A percentile compares a stretch with the other conserved stretches of the same genome.
phyloP scores from a whole-genome alignment of 2,888 invertebrate genomes.

The Taphrorychus bicolor region DNA sequence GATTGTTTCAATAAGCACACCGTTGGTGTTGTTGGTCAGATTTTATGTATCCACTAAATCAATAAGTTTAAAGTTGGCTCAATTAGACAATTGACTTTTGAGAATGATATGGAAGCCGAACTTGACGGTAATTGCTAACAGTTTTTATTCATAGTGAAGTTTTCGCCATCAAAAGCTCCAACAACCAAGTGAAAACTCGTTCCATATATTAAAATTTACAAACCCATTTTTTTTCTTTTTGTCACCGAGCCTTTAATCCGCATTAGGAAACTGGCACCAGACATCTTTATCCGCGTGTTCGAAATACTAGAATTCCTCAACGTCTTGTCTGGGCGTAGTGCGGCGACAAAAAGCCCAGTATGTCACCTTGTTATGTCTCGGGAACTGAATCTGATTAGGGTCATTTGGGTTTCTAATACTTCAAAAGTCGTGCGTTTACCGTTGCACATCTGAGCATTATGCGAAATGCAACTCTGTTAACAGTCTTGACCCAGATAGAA shows the following conservation, averaged over 20 bases:
- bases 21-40: too few relatives aligned
- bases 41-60: too few relatives aligned
- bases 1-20: too few relatives aligned
- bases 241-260: neutral
- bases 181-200: too few relatives aligned
- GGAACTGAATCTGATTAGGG: conserved; percentile 1
- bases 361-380: neutral
- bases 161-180: too few relatives aligned
- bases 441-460: neutral
- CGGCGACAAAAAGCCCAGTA: neutral
- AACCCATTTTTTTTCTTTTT: neutral
- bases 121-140: too few relatives aligned
- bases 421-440: too few relatives aligned
- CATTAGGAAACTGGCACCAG: conserved; percentile 7
- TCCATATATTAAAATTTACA: too few relatives aligned
- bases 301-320: neutral
- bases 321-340: neutral
- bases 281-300: neutral
- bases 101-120: too few relatives aligned
- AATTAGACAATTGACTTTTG: too few relatives aligned
- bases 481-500: neutral
- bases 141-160: too few relatives aligned
- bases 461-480: neutral
- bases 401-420: neutral
- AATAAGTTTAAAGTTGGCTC: too few relatives aligned